Conservation (phyloP, 53 echinoderm and acorn worm species). For the Pentamera pediparva region DNA sequence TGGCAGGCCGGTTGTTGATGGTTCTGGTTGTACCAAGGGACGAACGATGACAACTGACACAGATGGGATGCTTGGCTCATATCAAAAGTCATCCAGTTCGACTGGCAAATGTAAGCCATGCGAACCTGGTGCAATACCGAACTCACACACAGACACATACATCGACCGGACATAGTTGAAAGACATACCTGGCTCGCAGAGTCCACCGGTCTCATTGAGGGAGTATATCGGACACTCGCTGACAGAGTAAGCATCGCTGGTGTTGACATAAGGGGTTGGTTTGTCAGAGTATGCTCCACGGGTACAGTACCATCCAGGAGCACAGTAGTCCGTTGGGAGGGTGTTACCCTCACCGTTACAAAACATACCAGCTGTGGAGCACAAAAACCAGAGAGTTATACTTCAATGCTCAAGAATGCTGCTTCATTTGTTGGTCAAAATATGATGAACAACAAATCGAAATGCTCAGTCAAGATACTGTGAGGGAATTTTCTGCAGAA, state of each 20-base stretch:
- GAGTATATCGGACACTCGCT: conserved; percentile 88
- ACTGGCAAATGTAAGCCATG: no score
- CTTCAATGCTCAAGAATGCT: no score
- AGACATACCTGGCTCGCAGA: conserved; percentile 85
- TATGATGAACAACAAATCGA: not conserved
- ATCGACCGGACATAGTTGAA: no score
- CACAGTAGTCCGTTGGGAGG: conserved; percentile 72
- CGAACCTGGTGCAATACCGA: no score
- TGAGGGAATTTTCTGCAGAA: no score
- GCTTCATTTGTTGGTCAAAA: not conserved
- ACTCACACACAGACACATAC: no score
- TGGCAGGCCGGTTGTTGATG: no score
- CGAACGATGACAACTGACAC: no score
- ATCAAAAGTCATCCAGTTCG: no score
- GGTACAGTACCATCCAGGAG: conserved; percentile 88
- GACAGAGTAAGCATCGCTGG: conserved; percentile 45
- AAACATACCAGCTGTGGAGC: conserved; percentile 64
- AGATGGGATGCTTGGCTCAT: no score
- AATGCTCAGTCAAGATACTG: no score
- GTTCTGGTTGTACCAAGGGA: no score
- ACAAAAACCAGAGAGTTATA: not conserved
- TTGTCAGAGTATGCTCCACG: conserved; percentile 66
- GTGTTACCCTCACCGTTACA: conserved; percentile 91
- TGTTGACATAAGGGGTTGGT: conserved; percentile 63
- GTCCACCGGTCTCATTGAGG: conserved; percentile 78